A percentile compares a stretch with the other conserved stretches of the same genome.
phyloP scores from a whole-genome alignment of 2,888 invertebrate genomes.

The Iselma pallidipennis region DNA sequence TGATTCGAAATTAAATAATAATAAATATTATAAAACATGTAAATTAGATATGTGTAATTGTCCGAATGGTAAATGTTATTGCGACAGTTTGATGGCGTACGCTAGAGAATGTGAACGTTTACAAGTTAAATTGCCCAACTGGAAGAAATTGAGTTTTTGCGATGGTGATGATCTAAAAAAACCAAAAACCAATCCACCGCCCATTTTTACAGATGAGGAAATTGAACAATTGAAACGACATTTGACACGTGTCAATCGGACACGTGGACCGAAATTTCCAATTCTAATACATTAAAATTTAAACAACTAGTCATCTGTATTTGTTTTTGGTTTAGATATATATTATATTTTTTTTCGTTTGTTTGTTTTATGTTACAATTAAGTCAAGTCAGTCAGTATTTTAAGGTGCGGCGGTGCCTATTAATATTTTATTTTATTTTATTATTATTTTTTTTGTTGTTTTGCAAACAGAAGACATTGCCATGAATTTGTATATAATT shows the following conservation, averaged over 20 bases:
- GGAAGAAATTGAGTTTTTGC: conserved; percentile 62
- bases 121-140: conserved; percentile 72
- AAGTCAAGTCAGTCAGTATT: neutral
- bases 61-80: conserved; percentile 78
- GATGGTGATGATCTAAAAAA: conserved; percentile 4
- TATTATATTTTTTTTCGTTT: too few species aligned
- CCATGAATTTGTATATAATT: neutral
- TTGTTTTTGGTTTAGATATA: neutral
- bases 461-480: neutral
- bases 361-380: neutral
- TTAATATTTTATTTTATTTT: neutral
- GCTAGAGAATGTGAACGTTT: conserved; percentile 82
- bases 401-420: neutral
- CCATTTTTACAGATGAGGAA: conserved; percentile 26
- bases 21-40: conserved; percentile 85
- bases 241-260: conserved; percentile 16
- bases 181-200: conserved; percentile 13
- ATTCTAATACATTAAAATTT: conserved; percentile 33
- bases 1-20: conserved; percentile 76
- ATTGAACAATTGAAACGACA: conserved; percentile 28
- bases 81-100: conserved; percentile 88
- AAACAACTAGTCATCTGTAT: conserved; percentile 49
- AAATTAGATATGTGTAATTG: conserved; percentile 83
- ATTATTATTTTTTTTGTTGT: too few species aligned
- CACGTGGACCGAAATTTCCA: conserved; percentile 28